Evolutionary conservation across 1,140 invertebrate species (phyloP), one percentile per base, ranked within the genome.

Genomic region (Temnothorax nylanderi): DNA sequence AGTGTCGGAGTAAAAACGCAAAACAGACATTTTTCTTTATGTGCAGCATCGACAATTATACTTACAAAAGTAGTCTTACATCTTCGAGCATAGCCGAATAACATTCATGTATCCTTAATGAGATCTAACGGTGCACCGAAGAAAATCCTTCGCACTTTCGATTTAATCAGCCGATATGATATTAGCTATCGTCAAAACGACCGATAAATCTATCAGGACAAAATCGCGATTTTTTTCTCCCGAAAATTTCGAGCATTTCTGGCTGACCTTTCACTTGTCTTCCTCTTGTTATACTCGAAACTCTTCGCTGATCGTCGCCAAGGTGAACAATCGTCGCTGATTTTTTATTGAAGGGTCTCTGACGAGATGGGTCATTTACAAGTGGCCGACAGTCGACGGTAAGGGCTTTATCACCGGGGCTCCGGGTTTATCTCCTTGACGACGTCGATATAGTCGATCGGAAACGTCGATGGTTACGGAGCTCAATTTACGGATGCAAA

Each of bases 301-400:
- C 8, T 47, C 37, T 3, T 4, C 18, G 13, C 13, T 5, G 49
- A 16, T 64, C 6, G 2, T 65, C 47, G 34, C 32, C 11, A 47
- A 60, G 21, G 16, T 56, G 18, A 86, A 54, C 49, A 69, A 69
- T 86, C 37, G 16, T 67, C 41, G 7, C 13, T 64, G 51, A 85
- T 80, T 67, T 16, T 67, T 67, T 69, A 58, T 80, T 49, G 64
- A 65, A 65, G 10, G 13, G 2, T 32, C 51, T 32, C 13, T 58
- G 21, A 11, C 26, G 21, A 69, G 8, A 69, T 47, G 18, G 60
- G 62, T 80, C 75, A 69, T 65, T 86, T 86, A 69, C 62, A 64
- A 80, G 26, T 58, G 37, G 49, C 41, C 26, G 41, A 64, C 8
- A 72, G 80, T 80, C 26, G 41, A 64, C 8, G 82, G 80, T 80